A percentile compares a stretch with the other conserved stretches of the same genome.
phyloP scores from a whole-genome alignment of 2,888 invertebrate genomes.

The Cyclophora punctaria region DNA sequence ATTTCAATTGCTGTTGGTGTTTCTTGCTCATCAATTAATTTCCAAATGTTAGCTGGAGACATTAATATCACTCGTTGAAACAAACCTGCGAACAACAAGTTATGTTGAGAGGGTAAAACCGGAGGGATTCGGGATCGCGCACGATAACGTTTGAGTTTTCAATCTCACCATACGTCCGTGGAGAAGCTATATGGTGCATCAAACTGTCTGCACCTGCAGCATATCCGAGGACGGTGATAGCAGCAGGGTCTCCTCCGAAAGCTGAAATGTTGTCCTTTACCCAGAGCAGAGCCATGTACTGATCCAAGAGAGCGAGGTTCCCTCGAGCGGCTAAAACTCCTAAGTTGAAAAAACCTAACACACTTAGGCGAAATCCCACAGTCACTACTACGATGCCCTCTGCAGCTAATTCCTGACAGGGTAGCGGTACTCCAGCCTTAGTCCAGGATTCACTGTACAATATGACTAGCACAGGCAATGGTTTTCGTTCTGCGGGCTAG shows the following conservation, averaged over 20 bases:
- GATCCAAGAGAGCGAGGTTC: constrained; percentile 90
- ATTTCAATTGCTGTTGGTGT: constrained; percentile 38
- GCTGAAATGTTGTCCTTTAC: constrained; percentile 82
- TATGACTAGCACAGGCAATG: constrained; percentile 80
- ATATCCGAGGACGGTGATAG: constrained; percentile 89
- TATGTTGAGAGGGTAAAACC: neutral
- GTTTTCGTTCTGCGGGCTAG: constrained; percentile 67
- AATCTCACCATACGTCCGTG: constrained; percentile 75
- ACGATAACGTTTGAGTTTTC: too few species aligned
- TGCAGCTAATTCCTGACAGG: constrained; percentile 83
- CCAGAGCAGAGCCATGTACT: constrained; percentile 86
- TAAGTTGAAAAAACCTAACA: constrained; percentile 80
- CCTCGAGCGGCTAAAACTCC: constrained; percentile 78
- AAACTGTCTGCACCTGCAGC: constrained; percentile 84
- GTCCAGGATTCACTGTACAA: constrained; percentile 79
- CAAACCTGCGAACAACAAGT: constrained; percentile 54
- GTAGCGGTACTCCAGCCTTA: constrained; percentile 65
- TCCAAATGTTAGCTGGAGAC: constrained; percentile 74
- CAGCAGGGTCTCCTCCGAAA: constrained; percentile 87
- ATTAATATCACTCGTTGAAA: constrained; percentile 81
- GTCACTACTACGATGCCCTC: constrained; percentile 82
- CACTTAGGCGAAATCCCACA: constrained; percentile 80
- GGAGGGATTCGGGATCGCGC: too few species aligned
- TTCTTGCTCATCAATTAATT: constrained; percentile 37
- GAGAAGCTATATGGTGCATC: constrained; percentile 79